phyloP scores from a whole-genome alignment of 2,888 invertebrate species.

The Oscheius sp. region DNA sequence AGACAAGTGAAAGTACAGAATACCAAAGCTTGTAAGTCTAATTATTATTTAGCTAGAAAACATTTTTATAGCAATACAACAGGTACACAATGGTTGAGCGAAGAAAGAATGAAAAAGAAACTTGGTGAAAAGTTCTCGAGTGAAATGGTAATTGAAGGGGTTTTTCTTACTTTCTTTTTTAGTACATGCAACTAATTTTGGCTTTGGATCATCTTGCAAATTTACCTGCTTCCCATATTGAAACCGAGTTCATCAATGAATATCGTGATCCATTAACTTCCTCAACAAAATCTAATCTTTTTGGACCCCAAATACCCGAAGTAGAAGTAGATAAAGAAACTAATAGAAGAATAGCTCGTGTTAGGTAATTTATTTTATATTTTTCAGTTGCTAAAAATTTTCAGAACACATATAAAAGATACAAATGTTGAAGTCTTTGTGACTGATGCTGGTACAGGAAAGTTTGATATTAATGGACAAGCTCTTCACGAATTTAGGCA shows the following conservation, averaged over 20 bases:
- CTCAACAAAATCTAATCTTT: constrained; percentile 52
- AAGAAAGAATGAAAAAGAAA: constrained; percentile 57
- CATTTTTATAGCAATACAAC: constrained; percentile 63
- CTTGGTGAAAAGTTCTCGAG: constrained; percentile 61
- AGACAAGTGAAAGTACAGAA: constrained; percentile 31
- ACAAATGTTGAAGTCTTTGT: constrained; percentile 57
- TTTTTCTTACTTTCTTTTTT: constrained; percentile 22
- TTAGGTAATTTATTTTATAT: constrained; percentile 33
- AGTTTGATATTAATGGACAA: constrained; percentile 60
- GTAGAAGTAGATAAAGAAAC: constrained; percentile 52
- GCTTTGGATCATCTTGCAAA: constrained; percentile 64
- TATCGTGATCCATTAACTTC: constrained; percentile 50
- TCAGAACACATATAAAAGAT: constrained; percentile 57
- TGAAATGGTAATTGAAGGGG: constrained; percentile 58
- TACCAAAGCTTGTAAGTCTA: constrained; percentile 40
- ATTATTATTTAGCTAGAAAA: not conserved
- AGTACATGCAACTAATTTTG: constrained; percentile 64
- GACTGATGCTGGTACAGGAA: constrained; percentile 62
- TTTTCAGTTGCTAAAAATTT: not conserved
- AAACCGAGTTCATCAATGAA: constrained; percentile 54
- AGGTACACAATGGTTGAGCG: constrained; percentile 70
- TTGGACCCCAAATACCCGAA: constrained; percentile 58
- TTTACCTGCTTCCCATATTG: constrained; percentile 54
- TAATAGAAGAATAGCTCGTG: constrained; percentile 52
- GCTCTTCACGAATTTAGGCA: constrained; percentile 56